Base-by-base conservation (phyloP, 1,140 invertebrate species). In the Macrotrachela quadricornifera region DNA sequence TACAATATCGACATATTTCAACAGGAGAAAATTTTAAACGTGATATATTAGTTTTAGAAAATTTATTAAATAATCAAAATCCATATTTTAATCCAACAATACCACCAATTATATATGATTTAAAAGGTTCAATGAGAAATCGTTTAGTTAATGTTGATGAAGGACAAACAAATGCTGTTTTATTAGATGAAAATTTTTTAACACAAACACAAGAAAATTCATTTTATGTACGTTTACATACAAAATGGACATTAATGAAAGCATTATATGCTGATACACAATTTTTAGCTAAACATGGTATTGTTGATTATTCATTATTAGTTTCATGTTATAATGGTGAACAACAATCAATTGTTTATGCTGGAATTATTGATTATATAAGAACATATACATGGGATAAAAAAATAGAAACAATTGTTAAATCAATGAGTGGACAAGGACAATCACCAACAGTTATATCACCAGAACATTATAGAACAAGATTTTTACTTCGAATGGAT, bases 301-400 rank as follows among this genome's bases (percentile, higher is more conserved):
- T 99, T 10, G 97, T 99, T 90, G 92, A 99, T 72, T 99, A 97
- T 74, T 96, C 91, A 0, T 73, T 99, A 41, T 71, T 99, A 44
- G 21, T 30, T 4, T 30, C 21, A 2, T 46, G 30, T 16, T 91
- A 90, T 0, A 62, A 76, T 10, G 73, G 94, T 52, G 84, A 90
- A 63, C 74, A 77, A 18, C 74, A 77, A n/a, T 79, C 79, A 16
- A 78, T 88, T 63, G 76, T 97, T 8, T 82, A 94, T 17, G 74
- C 97, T 48, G 92, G 91, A 46, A 90, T 97, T 57, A 95, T 96
- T 62, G 87, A 99, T 78, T 99, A 97, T 67, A 87, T 99, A 63
- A 75, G 92, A 56, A 94, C 88, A 4, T 99, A 88, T 68, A 97
- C 92, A 0, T 87, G 91, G 83, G 92, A 97, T 65, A 99, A 99